Evolutionary conservation across 2,888 invertebrate genomes (phyloP).

Genomic region (Eledona agricola): DNA sequence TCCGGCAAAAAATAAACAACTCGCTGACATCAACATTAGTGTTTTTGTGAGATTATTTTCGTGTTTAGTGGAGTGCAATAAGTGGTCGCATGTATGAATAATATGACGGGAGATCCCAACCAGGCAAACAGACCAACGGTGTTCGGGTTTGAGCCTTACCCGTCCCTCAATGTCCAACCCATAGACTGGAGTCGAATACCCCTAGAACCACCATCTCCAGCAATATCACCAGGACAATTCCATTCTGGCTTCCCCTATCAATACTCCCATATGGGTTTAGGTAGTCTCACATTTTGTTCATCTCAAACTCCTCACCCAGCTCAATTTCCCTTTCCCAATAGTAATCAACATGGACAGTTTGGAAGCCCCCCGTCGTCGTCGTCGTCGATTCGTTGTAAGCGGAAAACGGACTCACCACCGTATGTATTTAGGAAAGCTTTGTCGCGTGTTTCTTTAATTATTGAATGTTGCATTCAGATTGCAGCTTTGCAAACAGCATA

Average conservation of each 20-base stretch:
- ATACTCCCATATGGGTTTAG: slow-evolving; percentile 23
- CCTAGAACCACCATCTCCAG: slow-evolving; percentile 9
- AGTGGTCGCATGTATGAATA: slow-evolving; percentile 47
- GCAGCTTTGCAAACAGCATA: slow-evolving; percentile 73
- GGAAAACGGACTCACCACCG: slow-evolving; percentile 58
- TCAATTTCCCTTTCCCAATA: slow-evolving; percentile 49
- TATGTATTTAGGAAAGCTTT: slow-evolving; percentile 47
- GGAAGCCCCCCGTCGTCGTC: slow-evolving; percentile 31
- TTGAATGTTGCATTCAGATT: slow-evolving; percentile 44
- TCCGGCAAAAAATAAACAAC: slow-evolving; percentile 25
- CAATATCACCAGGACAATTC: slow-evolving; percentile 21
- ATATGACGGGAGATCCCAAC: slow-evolving; percentile 57
- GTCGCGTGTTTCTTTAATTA: too few species aligned
- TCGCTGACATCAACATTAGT: slow-evolving; percentile 2
- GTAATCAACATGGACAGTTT: slow-evolving; percentile 17
- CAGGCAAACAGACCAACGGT: slow-evolving; percentile 54
- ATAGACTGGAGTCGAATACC: slow-evolving; percentile 42
- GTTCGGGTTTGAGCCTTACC: slow-evolving; percentile 54
- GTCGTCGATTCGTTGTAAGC: slow-evolving; percentile 49
- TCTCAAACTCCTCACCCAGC: slow-evolving; percentile 40
- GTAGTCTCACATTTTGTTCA: slow-evolving; percentile 44
- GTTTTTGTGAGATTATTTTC: slow-evolving; percentile 12
- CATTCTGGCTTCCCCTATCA: slow-evolving; percentile 22
- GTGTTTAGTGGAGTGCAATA: slow-evolving; percentile 12
- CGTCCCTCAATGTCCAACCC: slow-evolving; percentile 42